These are phyloP conservation scores for Acomys russatus DNA, from an alignment of 2,797 vertebrate species.

Conservation along the genomic window DNA sequence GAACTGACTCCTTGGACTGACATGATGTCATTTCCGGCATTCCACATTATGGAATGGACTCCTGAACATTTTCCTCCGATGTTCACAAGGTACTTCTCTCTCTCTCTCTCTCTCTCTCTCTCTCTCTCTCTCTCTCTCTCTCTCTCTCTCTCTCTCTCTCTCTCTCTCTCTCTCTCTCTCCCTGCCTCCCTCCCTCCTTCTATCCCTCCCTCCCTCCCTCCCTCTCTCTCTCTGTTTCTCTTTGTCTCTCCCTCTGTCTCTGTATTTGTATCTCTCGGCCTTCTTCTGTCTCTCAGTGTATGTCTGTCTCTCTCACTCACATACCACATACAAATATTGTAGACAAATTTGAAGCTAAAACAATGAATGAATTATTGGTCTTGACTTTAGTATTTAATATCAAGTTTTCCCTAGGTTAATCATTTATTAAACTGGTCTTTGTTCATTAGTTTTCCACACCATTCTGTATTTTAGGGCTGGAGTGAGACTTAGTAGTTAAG, in stretches of 20 bases:
- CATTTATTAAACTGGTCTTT: constrained; percentile 16
- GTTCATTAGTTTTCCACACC: not conserved
- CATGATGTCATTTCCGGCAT: not conserved
- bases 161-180: too few relatives aligned
- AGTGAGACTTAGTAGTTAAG: not conserved
- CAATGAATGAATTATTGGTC: not conserved
- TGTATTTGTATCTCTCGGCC: not conserved
- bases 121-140: not conserved
- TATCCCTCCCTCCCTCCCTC: not conserved
- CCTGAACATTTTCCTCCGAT: not conserved
- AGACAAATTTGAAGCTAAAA: not conserved
- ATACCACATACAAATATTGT: not conserved
- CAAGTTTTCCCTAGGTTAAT: not conserved
- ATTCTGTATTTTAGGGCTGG: not conserved
- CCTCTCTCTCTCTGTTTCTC: too few relatives aligned
- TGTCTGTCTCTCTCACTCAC: not conserved
- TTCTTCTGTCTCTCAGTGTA: not conserved
- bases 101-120: not conserved
- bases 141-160: not conserved
- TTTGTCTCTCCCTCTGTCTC: not conserved
- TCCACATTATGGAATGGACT: not conserved
- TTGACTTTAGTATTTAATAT: not conserved
- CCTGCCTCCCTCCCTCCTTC: not conserved
- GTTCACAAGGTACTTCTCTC: too few relatives aligned
- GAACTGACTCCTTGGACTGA: not conserved